Conservation (phyloP, 1,140 invertebrate genomes). For the Argopecten irradians region DNA sequence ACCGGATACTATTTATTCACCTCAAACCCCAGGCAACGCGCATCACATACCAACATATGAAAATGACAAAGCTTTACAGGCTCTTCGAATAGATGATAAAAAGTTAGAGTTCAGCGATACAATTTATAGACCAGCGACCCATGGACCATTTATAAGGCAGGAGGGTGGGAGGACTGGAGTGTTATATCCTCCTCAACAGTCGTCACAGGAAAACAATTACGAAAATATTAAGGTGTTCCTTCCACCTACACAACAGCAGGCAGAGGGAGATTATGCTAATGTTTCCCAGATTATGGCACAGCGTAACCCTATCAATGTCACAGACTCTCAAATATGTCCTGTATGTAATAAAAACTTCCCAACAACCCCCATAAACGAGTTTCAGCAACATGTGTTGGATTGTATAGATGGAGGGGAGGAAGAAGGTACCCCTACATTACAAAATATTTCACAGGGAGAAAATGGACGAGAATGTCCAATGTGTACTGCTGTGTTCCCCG, state of each 20-base stretch:
- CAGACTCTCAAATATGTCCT: conserved; percentile 58
- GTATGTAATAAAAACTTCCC: conserved; percentile 62
- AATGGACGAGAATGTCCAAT: conserved; percentile 62
- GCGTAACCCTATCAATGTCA: neutral
- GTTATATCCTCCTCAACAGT: neutral
- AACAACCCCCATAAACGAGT: conserved; percentile 61
- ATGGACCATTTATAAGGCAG: neutral
- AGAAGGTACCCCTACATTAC: conserved; percentile 40
- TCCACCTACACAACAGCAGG: neutral
- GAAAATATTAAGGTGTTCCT: neutral
- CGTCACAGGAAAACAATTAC: neutral
- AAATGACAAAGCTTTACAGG: neutral
- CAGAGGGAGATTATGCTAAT: neutral
- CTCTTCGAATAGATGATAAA: neutral
- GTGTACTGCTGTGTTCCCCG: conserved; percentile 60
- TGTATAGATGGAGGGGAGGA: conserved; percentile 64
- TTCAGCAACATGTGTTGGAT: conserved; percentile 68
- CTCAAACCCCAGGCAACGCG: neutral
- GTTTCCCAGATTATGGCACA: neutral
- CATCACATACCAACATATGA: neutral
- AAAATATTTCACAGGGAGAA: conserved; percentile 43
- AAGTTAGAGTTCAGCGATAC: neutral
- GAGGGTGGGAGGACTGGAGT: neutral
- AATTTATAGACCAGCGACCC: neutral
- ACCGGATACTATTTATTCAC: neutral